Evolutionary conservation across 2,797 vertebrate genomes (phyloP).

Genomic region (Syncerus caffer): DNA sequence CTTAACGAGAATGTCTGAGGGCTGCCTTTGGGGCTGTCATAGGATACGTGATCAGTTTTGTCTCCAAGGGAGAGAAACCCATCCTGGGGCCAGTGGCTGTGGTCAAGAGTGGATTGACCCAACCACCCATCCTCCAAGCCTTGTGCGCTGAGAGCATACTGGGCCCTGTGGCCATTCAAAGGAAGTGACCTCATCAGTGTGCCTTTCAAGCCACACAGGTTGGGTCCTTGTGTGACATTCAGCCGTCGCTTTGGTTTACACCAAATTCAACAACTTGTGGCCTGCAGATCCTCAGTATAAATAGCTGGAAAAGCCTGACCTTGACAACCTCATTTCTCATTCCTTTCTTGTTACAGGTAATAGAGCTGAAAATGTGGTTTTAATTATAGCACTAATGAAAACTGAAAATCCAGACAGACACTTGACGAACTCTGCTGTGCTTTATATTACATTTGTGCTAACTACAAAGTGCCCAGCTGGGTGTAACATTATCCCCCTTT

Average conservation of each 20-base stretch:
- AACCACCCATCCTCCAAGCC: conserved; percentile 54
- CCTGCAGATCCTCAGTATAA: conserved; percentile 86
- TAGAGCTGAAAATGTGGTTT: conserved; percentile 88
- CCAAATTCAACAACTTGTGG: conserved; percentile 83
- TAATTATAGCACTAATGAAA: conserved; percentile 90
- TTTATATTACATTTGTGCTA: conserved; percentile 89
- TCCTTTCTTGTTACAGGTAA: conserved; percentile 89
- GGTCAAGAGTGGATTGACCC: conserved; percentile 47
- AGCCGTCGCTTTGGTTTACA: conserved; percentile 81
- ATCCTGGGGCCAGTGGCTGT: background rate
- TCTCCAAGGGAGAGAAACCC: background rate
- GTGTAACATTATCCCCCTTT: conserved; percentile 85
- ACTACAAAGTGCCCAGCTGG: conserved; percentile 90
- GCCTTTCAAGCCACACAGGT: conserved; percentile 81
- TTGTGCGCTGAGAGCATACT: conserved; percentile 54
- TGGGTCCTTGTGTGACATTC: conserved; percentile 78
- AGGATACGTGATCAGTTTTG: background rate
- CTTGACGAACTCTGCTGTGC: conserved; percentile 88
- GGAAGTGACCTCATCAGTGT: conserved; percentile 84
- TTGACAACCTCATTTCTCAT: conserved; percentile 88
- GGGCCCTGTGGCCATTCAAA: conserved; percentile 64
- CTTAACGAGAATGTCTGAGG: background rate
- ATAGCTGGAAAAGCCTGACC: conserved; percentile 83
- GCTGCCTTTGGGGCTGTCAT: background rate
- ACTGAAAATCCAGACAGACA: conserved; percentile 90